A percentile compares a stretch with the other conserved stretches of the same genome.
These are phyloP conservation scores for Datnioides undecimradiatus DNA, from an alignment of 2,113 vertebrate species.

Conservation along the genomic window DNA sequence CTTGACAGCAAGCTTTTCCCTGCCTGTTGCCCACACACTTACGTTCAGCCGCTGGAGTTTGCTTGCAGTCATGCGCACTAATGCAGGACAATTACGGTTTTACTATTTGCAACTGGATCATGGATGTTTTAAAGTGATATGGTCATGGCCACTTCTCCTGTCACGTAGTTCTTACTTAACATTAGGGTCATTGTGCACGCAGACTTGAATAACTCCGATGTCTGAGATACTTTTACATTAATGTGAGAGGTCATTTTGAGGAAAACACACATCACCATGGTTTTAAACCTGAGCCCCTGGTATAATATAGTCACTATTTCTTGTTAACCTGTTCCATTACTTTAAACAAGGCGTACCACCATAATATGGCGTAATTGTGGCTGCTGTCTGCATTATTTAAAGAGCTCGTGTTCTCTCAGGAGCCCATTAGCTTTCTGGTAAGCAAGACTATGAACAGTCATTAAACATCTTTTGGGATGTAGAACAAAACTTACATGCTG, in stretches of 20 bases:
- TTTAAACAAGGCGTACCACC: not conserved
- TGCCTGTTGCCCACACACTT: not conserved
- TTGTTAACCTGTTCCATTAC: not conserved
- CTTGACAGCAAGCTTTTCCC: slow-evolving; percentile 56
- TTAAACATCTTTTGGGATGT: slow-evolving; percentile 21
- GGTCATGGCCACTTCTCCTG: not conserved
- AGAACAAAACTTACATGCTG: not conserved
- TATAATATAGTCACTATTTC: not conserved
- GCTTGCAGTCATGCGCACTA: not conserved
- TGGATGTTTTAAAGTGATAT: not conserved
- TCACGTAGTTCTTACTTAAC: not conserved
- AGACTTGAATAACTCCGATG: not conserved
- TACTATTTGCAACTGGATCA: not conserved
- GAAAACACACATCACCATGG: not conserved
- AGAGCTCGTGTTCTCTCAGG: slow-evolving; percentile 20
- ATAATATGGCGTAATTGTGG: not conserved
- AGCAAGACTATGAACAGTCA: slow-evolving; percentile 21
- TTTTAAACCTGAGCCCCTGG: not conserved
- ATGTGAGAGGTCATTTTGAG: not conserved
- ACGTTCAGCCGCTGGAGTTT: not conserved
- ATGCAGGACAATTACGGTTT: not conserved
- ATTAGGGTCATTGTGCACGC: not conserved
- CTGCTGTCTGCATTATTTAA: slow-evolving; percentile 6
- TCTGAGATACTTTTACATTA: not conserved
- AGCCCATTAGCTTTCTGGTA: slow-evolving; percentile 39